These are phyloP conservation scores for Osmerus mordax DNA, from an alignment of 2,113 vertebrate genomes.

Conservation along the genomic window DNA sequence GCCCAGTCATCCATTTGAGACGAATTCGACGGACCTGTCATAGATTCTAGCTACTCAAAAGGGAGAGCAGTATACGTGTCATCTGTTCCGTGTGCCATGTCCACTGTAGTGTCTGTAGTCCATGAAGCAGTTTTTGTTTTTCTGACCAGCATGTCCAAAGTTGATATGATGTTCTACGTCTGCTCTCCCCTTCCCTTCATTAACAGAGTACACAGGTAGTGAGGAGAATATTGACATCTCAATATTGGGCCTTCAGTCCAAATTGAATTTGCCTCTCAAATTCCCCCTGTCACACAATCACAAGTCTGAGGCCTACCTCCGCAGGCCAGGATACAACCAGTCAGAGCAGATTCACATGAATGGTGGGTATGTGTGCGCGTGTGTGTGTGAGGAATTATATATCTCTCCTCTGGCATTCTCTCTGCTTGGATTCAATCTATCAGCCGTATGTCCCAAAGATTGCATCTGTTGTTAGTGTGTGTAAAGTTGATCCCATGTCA, in stretches of 20 bases:
- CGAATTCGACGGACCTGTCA: no score
- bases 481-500: not conserved
- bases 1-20: no score
- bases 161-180: conserved; percentile 59
- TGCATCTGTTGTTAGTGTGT: not conserved
- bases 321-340: conserved; percentile 76
- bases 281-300: conserved; percentile 73
- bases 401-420: conserved; percentile 33
- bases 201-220: conserved; percentile 80
- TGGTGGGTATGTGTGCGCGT: conserved; percentile 65
- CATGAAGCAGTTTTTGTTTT: conserved; percentile 22
- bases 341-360: conserved; percentile 77
- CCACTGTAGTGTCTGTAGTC: conserved; percentile 40
- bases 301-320: conserved; percentile 68
- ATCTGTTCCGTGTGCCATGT: no score
- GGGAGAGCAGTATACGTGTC: no score
- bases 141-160: conserved; percentile 37
- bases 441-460: conserved; percentile 16
- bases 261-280: conserved; percentile 78
- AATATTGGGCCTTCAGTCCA: conserved; percentile 73
- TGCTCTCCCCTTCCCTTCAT: conserved; percentile 65
- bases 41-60: no score
- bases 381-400: conserved; percentile 38
- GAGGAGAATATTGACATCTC: conserved; percentile 84
- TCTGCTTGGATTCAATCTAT: conserved; percentile 51